Base-by-base conservation (phyloP, 1,140 invertebrate genomes). In the Dufourea novaeangliae region DNA sequence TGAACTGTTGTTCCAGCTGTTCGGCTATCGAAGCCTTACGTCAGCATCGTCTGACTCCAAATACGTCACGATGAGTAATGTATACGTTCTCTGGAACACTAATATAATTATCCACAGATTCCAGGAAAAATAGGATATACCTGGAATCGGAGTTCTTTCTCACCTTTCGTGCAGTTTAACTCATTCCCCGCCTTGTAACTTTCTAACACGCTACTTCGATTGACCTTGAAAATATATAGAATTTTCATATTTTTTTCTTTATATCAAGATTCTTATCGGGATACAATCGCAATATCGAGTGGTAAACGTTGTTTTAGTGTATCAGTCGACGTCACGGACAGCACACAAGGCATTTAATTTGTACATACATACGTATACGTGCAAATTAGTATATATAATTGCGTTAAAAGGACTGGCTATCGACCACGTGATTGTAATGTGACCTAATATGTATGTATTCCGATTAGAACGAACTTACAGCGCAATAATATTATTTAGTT, bases 391-490 rank as follows among this genome's bases (percentile, higher is more conserved):
- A 74, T 39, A 74, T 27, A 68, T 44, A 67, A 22, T 37, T 34
- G 34, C 3, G 29, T 79, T 73, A 52, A 63, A 78, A 27, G 37
- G 32, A 3, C 11, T 61, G 56, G 62, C 44, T 83, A 70, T 83
- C 67, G 41, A 50, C n/a, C 82, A 84, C 74, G 79, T 84, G 79
- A 85, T 75, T 67, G 71, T 70, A 75, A 66, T 84, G 77, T 85
- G 78, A 85, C 50, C 22, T 46, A 61, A 72, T 46, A 46, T 78
- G 29, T 71, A n/a, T 6, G 3, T 61, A 12, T n/a, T 46, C 6
- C 44, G 76, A 85, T 84, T 82, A 74, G 41, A 68, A 57, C 17
- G 12, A 46, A 70, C 34, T 77, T 81, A 59, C 59, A 44, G 37
- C 82, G 82, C 66, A 85, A 27, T 83, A 71, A 63, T 32, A 44